These are phyloP conservation scores for Chaetophractus vellerosus DNA, from an alignment of 2,797 vertebrate species.

Conservation along the genomic window DNA sequence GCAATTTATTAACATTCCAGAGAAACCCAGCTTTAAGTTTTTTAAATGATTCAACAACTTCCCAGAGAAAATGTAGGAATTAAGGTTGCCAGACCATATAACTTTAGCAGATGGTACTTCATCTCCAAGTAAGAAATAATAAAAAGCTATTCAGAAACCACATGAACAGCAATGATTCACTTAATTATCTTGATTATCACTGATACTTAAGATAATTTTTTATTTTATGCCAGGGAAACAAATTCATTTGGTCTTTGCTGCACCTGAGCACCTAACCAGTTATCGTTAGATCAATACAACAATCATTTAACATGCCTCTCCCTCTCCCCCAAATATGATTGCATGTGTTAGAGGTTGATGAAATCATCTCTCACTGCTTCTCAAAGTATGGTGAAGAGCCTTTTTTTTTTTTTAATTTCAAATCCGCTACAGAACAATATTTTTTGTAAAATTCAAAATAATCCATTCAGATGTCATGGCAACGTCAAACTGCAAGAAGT, in stretches of 20 bases:
- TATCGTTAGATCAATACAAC: background rate
- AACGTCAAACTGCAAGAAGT: background rate
- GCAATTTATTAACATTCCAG: constrained; percentile 35
- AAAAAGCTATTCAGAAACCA: constrained; percentile 51
- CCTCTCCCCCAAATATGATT: background rate
- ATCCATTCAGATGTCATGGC: background rate
- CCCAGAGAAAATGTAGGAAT: constrained; percentile 49
- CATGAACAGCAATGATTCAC: constrained; percentile 20
- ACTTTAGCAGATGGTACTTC: constrained; percentile 84
- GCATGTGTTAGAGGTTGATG: background rate
- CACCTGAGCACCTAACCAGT: background rate
- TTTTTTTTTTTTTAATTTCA: background rate
- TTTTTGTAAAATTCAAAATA: constrained; percentile 55
- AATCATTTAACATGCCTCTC: background rate
- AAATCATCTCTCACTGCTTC: background rate
- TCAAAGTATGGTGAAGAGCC: background rate
- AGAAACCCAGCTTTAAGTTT: constrained; percentile 72
- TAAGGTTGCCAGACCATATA: background rate
- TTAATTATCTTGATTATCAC: constrained; percentile 37
- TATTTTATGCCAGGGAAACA: constrained; percentile 40
- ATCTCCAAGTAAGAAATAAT: constrained; percentile 70
- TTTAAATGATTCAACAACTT: constrained; percentile 78
- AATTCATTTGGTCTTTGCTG: constrained; percentile 55
- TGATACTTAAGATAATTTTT: constrained; percentile 22
- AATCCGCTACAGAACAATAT: background rate